Evolutionary conservation across 2,113 vertebrate species (phyloP).

Genomic region (Pseudorectes ferrugineus): DNA sequence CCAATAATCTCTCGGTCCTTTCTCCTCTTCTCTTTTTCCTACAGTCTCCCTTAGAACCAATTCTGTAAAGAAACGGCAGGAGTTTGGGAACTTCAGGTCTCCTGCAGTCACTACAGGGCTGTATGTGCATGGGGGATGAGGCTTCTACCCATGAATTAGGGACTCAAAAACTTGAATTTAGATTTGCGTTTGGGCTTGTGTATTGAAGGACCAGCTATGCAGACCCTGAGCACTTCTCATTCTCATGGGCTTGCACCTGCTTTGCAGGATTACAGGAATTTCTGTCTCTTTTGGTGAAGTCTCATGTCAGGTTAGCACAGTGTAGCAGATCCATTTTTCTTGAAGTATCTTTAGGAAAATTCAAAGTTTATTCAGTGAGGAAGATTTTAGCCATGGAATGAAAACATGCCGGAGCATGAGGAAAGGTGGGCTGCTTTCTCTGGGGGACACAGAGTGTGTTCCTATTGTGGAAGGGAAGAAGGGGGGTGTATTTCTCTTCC

Average conservation of each 20-base stretch:
- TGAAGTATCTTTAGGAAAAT: background rate
- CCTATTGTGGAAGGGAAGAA: background rate
- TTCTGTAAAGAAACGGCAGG: background rate
- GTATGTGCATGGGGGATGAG: fast-evolving
- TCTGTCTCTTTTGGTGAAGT: background rate
- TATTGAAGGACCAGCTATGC: background rate
- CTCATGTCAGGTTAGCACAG: background rate
- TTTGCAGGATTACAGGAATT: background rate
- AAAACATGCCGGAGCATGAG: background rate
- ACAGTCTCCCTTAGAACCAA: background rate
- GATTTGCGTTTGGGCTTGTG: background rate
- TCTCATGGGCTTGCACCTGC: background rate
- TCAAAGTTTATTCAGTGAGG: background rate
- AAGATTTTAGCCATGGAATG: background rate
- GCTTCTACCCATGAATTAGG: background rate
- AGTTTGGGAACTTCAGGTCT: background rate
- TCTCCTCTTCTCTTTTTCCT: background rate
- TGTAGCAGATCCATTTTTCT: background rate
- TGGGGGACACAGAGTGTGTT: background rate
- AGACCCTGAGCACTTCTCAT: background rate
- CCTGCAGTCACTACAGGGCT: background rate
- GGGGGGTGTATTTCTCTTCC: background rate
- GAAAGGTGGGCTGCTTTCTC: background rate
- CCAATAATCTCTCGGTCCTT: background rate
- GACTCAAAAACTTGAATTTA: background rate